Conservation (phyloP, 2,797 vertebrate species). For the Chiloscyllium punctatum region DNA sequence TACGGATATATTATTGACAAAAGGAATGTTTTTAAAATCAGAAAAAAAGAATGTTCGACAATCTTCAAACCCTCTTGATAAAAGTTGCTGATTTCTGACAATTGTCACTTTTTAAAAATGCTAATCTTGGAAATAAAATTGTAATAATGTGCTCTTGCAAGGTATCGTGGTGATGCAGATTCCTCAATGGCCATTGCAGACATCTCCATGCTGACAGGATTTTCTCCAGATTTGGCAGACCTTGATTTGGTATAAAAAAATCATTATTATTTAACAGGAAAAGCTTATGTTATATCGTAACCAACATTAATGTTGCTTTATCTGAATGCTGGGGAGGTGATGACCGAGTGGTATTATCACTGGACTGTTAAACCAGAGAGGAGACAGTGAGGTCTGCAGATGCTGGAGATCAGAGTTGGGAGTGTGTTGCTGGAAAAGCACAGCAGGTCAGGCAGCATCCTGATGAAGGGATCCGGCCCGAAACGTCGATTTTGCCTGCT, state of each 20-base stretch:
- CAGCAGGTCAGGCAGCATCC: too few relatives aligned
- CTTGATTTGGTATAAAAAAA: background rate
- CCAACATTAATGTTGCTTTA: background rate
- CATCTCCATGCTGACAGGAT: slow-evolving; percentile 34
- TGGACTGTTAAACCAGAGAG: too few relatives aligned
- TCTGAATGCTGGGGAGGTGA: background rate
- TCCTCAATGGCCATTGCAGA: slow-evolving; percentile 20
- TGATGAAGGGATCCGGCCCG: too few relatives aligned
- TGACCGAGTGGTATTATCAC: too few relatives aligned
- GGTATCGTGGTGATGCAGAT: background rate
- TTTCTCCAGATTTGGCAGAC: background rate
- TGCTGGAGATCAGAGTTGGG: too few relatives aligned
- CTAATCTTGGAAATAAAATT: background rate
- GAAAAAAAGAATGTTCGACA: background rate
- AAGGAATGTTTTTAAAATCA: background rate
- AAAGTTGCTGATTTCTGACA: background rate
- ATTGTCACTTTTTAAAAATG: background rate
- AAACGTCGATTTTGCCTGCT: too few relatives aligned
- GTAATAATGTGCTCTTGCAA: background rate
- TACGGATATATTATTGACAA: background rate
- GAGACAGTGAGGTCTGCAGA: too few relatives aligned
- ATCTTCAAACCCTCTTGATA: background rate
- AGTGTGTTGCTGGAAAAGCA: too few relatives aligned
- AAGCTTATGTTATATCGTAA: background rate
- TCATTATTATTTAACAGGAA: slow-evolving; percentile 45